Evolutionary conservation across 2,113 vertebrate genomes (phyloP).

Genomic region (Podilymbus podiceps): DNA sequence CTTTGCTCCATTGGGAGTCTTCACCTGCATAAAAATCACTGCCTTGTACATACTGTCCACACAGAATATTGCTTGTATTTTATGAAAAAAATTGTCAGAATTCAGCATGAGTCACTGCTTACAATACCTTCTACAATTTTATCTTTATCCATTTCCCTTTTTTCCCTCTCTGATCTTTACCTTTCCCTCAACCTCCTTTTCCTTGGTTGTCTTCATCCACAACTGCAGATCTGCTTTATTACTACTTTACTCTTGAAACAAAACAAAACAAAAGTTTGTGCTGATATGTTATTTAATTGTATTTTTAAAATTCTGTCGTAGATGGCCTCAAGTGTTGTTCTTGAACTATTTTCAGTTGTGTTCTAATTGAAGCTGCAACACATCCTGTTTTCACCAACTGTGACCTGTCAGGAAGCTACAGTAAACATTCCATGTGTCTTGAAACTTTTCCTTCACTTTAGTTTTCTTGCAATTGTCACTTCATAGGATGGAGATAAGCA

Average conservation of each 20-base stretch:
- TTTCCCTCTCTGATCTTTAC: neutral
- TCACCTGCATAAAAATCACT: neutral
- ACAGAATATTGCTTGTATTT: neutral
- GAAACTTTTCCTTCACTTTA: neutral
- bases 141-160: neutral
- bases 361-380: neutral
- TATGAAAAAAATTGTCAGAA: neutral
- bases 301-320: neutral
- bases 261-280: neutral
- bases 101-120: fast-evolving
- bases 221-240: neutral
- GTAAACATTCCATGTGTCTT: neutral
- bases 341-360: neutral
- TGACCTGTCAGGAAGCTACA: neutral
- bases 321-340: neutral
- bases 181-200: neutral
- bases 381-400: neutral
- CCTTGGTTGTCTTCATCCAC: neutral
- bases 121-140: neutral
- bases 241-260: neutral
- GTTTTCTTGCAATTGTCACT: neutral
- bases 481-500: neutral
- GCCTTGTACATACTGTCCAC: neutral
- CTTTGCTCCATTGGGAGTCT: neutral
- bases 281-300: neutral